A percentile compares a stretch with the other conserved stretches of the same genome.
Conservation (phyloP, 2,888 invertebrate genomes). For the Nomada ferruginata region DNA sequence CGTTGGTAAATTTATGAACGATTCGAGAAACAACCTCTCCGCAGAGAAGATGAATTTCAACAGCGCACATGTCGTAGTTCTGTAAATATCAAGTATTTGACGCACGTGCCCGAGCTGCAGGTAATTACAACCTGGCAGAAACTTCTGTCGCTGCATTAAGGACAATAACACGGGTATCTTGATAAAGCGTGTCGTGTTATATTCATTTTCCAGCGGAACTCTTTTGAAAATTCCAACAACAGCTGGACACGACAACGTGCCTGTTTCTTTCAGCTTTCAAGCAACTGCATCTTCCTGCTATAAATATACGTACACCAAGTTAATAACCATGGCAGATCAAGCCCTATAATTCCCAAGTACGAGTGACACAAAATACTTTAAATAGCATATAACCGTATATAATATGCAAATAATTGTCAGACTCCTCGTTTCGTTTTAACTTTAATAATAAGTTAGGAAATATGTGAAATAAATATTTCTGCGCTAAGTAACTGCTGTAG, state of each 20-base stretch:
- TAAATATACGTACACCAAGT: neutral
- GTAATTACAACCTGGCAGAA: conserved; percentile 66
- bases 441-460: no score
- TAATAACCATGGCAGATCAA: neutral
- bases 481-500: neutral
- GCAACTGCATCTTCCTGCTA: neutral
- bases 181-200: conserved; percentile 28
- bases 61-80: conserved; percentile 40
- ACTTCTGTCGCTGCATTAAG: conserved; percentile 60
- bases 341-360: neutral
- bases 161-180: conserved; percentile 51
- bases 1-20: neutral
- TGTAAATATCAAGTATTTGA: conserved; percentile 40
- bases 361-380: neutral
- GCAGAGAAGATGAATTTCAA: conserved; percentile 24
- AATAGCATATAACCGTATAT: no score
- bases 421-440: no score
- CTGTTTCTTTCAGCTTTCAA: neutral
- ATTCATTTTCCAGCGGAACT: conserved; percentile 8
- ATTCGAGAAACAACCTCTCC: neutral
- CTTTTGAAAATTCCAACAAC: conserved; percentile 28
- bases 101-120: conserved; percentile 55
- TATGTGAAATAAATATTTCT: neutral
- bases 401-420: no score
- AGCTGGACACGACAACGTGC: conserved; percentile 11